These are phyloP conservation scores for Regulus satrapa DNA, from an alignment of 2,113 vertebrate genomes.

Conservation along the genomic window DNA sequence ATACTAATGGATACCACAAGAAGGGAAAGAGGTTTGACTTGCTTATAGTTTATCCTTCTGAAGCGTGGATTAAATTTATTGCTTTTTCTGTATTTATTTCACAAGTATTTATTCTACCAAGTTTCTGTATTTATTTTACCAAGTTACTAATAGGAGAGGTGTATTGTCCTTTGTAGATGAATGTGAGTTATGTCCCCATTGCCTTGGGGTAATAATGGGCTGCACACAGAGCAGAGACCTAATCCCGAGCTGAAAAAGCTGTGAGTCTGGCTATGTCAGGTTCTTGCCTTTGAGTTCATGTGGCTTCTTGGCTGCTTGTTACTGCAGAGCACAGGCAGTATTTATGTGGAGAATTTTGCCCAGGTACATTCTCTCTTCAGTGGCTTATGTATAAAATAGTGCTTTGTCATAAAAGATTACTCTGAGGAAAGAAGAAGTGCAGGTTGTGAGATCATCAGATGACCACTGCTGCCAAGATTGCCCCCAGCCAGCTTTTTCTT, in stretches of 20 bases:
- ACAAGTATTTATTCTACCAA: no score
- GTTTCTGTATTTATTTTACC: no score
- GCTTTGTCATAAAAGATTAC: not conserved
- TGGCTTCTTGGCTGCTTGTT: not conserved
- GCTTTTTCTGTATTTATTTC: not conserved
- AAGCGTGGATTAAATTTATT: not conserved
- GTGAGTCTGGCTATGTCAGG: fast-evolving
- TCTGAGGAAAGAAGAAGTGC: not conserved
- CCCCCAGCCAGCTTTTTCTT: not conserved
- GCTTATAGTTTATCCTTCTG: not conserved
- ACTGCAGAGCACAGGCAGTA: not conserved
- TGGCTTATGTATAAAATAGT: not conserved
- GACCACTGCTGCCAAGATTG: not conserved
- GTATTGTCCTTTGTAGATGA: not conserved
- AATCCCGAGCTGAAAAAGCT: not conserved
- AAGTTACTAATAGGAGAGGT: not conserved
- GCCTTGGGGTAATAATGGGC: not conserved
- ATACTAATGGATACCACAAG: not conserved
- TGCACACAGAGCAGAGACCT: not conserved
- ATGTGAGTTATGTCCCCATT: not conserved
- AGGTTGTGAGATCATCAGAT: not conserved
- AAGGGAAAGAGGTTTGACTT: not conserved
- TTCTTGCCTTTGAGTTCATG: not conserved
- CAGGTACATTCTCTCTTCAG: not conserved
- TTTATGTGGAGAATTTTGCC: not conserved